Base-by-base conservation (phyloP, 2,888 invertebrate genomes). In the Himalopsyche kuldschensis region DNA sequence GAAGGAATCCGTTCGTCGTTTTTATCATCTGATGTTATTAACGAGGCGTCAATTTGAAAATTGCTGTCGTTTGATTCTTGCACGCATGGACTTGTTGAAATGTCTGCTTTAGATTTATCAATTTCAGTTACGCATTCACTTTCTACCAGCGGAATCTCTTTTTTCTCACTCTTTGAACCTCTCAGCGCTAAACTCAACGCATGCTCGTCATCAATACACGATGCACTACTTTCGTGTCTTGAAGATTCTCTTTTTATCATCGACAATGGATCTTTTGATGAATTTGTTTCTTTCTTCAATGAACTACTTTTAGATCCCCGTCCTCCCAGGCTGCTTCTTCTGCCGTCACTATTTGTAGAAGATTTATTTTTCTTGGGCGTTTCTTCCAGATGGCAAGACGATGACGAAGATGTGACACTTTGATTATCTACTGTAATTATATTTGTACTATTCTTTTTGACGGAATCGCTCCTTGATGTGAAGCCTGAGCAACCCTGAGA, bases 381-480 rank as follows among this genome's bases (percentile, higher is more conserved):
- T 69, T 69, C 69, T 27, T 69, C 69, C 30, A 27, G 27, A 30
- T 69, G 69, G 30, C 69, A 69, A 30, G 69, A 69, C 15, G 69
- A 69, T 30, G 77, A 46, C 11, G 77, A 77, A 3, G 46, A 77
- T 77, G 77, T 77, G 35, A 46, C 27, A 20, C 46, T 77, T 77
- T 77, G 77, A 77, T 46, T 77, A 77, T 77, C 77, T 46, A 41
- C 77, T 4, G 35, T 20, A 10, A 77, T 35, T 77, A 10, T 35
- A 77, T 35, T 69, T 46, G 15, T 84, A 31, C 27, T 69, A 17
- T 79, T 84, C 41, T 81, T 79, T 76, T 81, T 86, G 11, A 84
- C 75, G 15, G 85, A 86, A 63, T 86, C 84, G 76, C 80, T 86
- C 82, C 85, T 84, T 5, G 84, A 83, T 63, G 76, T 84, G 69